Base-by-base conservation (phyloP, 1,140 invertebrate species). In the Trachelipus rathkii region DNA sequence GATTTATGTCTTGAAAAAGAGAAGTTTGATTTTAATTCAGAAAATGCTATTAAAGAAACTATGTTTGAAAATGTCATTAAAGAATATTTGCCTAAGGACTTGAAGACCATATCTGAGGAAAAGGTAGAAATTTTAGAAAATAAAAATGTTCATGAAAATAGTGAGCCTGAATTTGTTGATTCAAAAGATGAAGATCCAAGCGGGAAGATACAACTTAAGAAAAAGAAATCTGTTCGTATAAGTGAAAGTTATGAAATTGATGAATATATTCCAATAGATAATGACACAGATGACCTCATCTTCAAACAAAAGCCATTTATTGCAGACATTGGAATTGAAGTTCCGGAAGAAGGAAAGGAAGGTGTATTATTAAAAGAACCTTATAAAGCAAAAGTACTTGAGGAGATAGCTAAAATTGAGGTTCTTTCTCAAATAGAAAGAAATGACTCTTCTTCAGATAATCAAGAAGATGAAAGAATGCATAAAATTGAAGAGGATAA, bases 131-230 rank as follows among this genome's bases (percentile, higher is more conserved):
- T 33, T 33, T 3, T 33, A 33, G 33, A 3, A 60, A n/a, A 60
- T 60, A 21, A 60, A 60, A 60, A 60, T 15, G 13, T 21, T n/a
- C 13, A 2, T 21, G 53, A 60, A n/a, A 60, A 1, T 60, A 79
- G 78, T 79, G 83, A 86, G 11, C 78, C 81, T 53, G 84, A 86
- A 0, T 77, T 83, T 13, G 85, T 85, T 10, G 87, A 89, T 78
- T 80, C 90, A 23, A 86, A 89, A 4, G 88, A 86, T 75, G 87
- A 88, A 21, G 86, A 89, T 4, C 87, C 87, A 77, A 85, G 86
- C 80, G 87, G 88, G 82, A 83, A 81, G 71, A 79, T 85, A 44
- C 84, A 85, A 44, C 82, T 21, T 83, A 84, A 81, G 76, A 83
- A 15, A 44, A 78, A 33, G 84, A 85, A 73, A 79, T 73, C n/a